Evolutionary conservation across 2,797 vertebrate genomes (phyloP).

Genomic region (Lacerta bilineata): DNA sequence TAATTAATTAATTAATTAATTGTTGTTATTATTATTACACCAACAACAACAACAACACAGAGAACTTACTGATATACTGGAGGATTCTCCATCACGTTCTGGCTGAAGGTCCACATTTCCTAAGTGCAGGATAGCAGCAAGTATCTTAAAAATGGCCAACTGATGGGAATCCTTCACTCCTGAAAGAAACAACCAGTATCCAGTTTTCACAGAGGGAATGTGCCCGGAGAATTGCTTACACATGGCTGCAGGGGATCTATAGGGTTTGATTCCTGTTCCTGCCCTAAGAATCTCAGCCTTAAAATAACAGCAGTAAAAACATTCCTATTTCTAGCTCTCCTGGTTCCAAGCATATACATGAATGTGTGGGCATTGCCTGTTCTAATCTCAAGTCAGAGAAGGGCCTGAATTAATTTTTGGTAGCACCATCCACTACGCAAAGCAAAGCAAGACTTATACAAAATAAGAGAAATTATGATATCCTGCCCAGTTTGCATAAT

Average conservation of each 20-base stretch:
- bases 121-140: conserved; percentile 94
- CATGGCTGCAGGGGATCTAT: not conserved
- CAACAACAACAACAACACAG: too few relatives aligned
- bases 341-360: not conserved
- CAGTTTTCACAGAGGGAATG: conserved; percentile 7
- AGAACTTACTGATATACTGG: conserved; percentile 84
- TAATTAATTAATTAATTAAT: too few relatives aligned
- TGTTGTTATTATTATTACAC: too few relatives aligned
- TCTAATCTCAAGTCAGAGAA: not conserved
- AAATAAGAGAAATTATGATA: not conserved
- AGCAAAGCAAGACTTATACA: not conserved
- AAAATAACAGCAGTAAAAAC: not conserved
- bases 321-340: not conserved
- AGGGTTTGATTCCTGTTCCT: conserved; percentile 14
- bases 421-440: not conserved
- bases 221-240: conserved; percentile 27
- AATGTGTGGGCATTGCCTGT: not conserved
- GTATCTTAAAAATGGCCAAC: conserved; percentile 88
- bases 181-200: conserved; percentile 67
- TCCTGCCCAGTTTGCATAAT: too few relatives aligned
- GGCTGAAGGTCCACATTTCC: conserved; percentile 88
- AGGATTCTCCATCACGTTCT: conserved; percentile 88
- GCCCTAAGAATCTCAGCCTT: not conserved
- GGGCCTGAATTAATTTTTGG: not conserved
- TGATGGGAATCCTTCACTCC: conserved; percentile 92